Evolutionary conservation across 92 coral and sea anemone species (phyloP).

Genomic region (Parazoanthus darwini): DNA sequence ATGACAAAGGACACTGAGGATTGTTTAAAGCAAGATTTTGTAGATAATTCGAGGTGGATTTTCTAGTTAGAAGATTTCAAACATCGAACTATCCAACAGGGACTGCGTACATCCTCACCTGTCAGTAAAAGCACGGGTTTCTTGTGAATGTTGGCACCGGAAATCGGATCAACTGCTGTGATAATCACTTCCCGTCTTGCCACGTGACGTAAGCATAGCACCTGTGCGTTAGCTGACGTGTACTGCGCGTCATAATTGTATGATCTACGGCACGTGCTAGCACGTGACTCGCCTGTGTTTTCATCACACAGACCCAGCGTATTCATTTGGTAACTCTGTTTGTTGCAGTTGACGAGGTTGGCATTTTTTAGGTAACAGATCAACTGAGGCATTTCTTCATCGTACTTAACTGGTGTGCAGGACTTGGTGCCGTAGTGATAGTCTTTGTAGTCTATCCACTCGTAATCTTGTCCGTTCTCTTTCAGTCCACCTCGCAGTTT

Average conservation of each 20-base stretch:
- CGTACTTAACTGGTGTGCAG: slow-evolving; percentile 1
- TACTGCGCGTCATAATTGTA: background rate
- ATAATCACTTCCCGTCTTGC: background rate
- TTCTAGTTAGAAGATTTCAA: too few relatives aligned
- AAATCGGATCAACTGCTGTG: background rate
- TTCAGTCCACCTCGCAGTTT: background rate
- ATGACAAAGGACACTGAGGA: too few relatives aligned
- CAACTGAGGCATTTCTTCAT: background rate
- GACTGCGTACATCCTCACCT: background rate
- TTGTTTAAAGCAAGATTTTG: too few relatives aligned
- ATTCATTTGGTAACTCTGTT: background rate
- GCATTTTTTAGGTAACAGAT: background rate
- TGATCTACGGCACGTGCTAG: background rate
- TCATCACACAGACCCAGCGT: background rate
- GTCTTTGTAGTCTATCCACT: background rate
- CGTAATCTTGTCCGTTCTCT: background rate
- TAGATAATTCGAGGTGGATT: too few relatives aligned
- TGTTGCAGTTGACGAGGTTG: background rate
- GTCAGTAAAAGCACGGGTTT: background rate
- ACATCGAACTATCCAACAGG: too few relatives aligned
- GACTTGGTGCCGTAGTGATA: background rate
- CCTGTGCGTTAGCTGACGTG: background rate
- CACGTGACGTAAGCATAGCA: background rate
- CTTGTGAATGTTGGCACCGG: slow-evolving; percentile 4
- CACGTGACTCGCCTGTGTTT: background rate